A percentile compares a stretch with the other conserved stretches of the same genome.
phyloP scores from a whole-genome alignment of 2,113 vertebrate species.

The Cyprinodon variegatus region DNA sequence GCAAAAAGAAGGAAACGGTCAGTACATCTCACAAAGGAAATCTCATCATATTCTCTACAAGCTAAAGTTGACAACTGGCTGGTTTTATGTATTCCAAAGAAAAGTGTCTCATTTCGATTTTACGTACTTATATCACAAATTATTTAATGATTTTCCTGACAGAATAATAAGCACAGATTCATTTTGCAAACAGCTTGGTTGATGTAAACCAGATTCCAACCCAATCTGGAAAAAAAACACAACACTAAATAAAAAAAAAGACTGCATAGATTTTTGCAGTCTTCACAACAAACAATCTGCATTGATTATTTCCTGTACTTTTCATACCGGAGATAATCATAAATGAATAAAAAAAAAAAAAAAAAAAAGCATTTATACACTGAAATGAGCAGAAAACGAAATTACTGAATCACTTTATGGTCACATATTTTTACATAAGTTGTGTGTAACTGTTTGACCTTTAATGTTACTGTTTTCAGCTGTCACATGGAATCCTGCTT shows the following conservation, averaged over 20 bases:
- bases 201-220: not conserved
- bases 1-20: constrained; percentile 97
- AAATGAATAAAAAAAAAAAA: not conserved
- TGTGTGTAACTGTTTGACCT: not conserved
- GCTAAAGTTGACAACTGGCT: not conserved
- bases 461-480: constrained; percentile 67
- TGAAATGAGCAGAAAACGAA: not conserved
- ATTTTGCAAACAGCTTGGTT: not conserved
- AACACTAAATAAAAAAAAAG: too few relatives aligned
- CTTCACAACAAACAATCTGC: not conserved
- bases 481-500: constrained; percentile 94
- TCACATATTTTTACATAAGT: not conserved
- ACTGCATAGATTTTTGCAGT: too few relatives aligned
- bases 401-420: not conserved
- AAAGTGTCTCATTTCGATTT: too few relatives aligned
- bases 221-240: not conserved
- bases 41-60: not conserved
- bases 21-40: constrained; percentile 48
- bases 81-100: too few relatives aligned
- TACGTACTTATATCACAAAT: too few relatives aligned
- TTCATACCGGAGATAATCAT: not conserved
- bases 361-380: not conserved
- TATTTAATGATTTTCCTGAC: not conserved
- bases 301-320: not conserved
- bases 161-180: not conserved